phyloP scores from a whole-genome alignment of 2,113 vertebrate species.

The Petromus typicus region DNA sequence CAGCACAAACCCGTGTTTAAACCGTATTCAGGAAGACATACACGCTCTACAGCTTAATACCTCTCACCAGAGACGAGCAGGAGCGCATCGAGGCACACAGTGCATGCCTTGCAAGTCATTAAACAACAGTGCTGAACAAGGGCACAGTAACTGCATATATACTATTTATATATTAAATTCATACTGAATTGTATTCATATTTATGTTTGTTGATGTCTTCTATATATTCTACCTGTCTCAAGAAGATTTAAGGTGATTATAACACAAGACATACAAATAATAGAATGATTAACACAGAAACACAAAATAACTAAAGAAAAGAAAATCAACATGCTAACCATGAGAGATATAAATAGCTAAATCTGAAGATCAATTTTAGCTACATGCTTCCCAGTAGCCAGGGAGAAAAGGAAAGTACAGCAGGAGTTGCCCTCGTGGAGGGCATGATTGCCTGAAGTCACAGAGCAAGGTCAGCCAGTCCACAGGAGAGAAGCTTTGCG shows the following conservation, averaged over 20 bases:
- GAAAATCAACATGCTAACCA: neutral
- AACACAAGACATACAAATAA: neutral
- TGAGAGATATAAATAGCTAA: neutral
- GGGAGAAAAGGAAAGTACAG: neutral
- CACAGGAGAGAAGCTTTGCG: neutral
- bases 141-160: neutral
- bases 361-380: neutral
- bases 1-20: slow-evolving; percentile 6
- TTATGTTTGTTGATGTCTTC: slow-evolving; percentile 35
- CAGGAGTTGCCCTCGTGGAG: neutral
- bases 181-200: slow-evolving; percentile 2
- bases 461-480: neutral
- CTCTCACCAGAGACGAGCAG: neutral
- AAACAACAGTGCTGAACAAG: neutral
- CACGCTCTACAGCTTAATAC: neutral
- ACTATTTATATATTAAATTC: neutral
- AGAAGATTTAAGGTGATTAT: neutral
- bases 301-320: slow-evolving; percentile 22
- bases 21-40: neutral
- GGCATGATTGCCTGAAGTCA: neutral
- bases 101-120: too few species aligned
- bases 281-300: slow-evolving; percentile 50
- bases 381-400: neutral
- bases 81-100: neutral
- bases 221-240: neutral